Percentiles rank a stretch among this genome's conserved stretches.
Conservation (phyloP, 2,113 vertebrate species). For the Oenanthe melanoleuca region DNA sequence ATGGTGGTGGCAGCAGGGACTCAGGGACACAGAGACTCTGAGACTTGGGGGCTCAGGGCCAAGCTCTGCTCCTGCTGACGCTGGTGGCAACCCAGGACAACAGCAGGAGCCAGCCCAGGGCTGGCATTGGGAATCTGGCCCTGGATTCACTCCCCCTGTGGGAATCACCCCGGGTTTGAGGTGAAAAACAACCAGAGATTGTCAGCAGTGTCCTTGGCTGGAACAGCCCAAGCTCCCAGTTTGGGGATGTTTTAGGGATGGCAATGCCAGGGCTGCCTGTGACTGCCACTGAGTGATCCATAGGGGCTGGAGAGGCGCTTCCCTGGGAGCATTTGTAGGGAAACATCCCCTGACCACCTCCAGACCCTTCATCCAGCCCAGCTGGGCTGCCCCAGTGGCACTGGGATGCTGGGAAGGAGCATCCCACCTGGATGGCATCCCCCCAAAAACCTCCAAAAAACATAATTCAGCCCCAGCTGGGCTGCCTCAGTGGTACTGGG, state of each 20-base stretch:
- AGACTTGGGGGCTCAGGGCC: neutral
- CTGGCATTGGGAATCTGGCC: neutral
- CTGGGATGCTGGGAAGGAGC: neutral
- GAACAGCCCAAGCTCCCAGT: accelerated
- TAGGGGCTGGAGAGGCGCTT: neutral
- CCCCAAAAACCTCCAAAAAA: neutral
- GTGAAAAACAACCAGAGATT: neutral
- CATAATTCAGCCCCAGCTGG: neutral
- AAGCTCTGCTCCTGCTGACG: neutral
- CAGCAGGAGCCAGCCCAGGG: neutral
- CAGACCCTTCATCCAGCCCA: neutral
- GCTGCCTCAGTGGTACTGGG: neutral
- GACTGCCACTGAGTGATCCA: accelerated
- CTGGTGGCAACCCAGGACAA: neutral
- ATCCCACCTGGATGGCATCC: neutral
- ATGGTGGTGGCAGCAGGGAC: neutral
- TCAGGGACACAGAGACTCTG: neutral
- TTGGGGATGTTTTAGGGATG: neutral
- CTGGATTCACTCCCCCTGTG: neutral
- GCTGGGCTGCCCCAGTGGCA: neutral
- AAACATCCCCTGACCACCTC: accelerated
- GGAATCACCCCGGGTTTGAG: neutral
- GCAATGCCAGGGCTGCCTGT: accelerated
- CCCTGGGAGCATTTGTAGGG: accelerated
- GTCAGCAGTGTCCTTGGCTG: neutral